phyloP scores from a whole-genome alignment of 2,113 vertebrate genomes.

The Brachyistius frenatus region DNA sequence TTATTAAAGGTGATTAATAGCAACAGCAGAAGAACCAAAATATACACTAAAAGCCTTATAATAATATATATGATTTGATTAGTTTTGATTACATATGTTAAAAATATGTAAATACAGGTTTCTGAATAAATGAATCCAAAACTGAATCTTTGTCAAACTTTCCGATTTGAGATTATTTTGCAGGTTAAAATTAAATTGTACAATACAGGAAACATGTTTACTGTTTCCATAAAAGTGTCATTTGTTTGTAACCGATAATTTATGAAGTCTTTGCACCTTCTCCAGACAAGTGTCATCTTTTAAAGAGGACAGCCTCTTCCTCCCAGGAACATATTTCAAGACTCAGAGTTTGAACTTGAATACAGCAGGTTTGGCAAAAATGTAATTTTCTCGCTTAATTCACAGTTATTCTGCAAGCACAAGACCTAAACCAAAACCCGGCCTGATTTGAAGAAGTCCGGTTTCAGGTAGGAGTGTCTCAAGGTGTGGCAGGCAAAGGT shows the following conservation, averaged over 20 bases:
- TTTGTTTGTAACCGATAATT: background rate
- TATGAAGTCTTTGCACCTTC: background rate
- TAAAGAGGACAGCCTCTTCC: background rate
- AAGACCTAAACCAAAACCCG: conserved; percentile 23
- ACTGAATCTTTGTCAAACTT: background rate
- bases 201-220: background rate
- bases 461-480: conserved; percentile 74
- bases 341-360: background rate
- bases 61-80: too few relatives aligned
- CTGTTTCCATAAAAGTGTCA: background rate
- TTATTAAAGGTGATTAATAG: background rate
- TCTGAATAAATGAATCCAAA: background rate
- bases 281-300: background rate
- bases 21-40: too few relatives aligned
- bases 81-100: too few relatives aligned
- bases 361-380: background rate
- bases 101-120: background rate
- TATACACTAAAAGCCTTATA: too few relatives aligned
- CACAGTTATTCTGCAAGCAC: conserved; percentile 1
- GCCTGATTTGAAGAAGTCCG: conserved; percentile 35
- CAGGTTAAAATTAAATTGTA: background rate
- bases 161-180: background rate
- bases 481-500: conserved; percentile 70
- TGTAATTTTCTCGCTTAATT: background rate
- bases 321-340: background rate